phyloP scores from a whole-genome alignment of 1,140 invertebrate genomes.

The Acromyrmex echinatior region DNA sequence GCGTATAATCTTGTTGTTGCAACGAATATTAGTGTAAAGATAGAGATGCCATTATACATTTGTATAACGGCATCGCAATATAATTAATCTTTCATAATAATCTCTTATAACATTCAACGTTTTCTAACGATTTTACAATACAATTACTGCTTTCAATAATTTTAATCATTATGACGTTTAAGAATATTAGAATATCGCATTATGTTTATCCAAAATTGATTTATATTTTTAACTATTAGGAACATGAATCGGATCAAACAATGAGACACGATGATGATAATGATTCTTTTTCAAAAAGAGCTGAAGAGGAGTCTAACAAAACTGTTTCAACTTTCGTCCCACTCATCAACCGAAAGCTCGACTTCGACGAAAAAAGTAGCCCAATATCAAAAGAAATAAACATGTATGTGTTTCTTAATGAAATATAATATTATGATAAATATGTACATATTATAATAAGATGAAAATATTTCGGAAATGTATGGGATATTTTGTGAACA shows the following conservation, averaged over 20 bases:
- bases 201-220: constrained; percentile 8
- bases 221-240: constrained; percentile 21
- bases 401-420: constrained; percentile 72
- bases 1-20: neutral
- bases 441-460: neutral
- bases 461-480: neutral
- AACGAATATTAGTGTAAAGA: neutral
- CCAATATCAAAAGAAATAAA: constrained; percentile 75
- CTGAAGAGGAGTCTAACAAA: neutral
- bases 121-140: constrained; percentile 5
- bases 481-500: neutral
- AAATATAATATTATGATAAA: constrained; percentile 6
- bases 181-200: neutral
- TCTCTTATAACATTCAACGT: neutral
- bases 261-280: neutral
- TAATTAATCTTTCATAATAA: neutral
- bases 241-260: neutral
- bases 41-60: neutral
- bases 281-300: neutral
- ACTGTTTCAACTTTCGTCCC: neutral
- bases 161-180: neutral
- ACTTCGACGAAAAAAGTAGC: constrained; percentile 74
- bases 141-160: neutral
- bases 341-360: constrained; percentile 79
- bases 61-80: neutral